A percentile compares a stretch with the other conserved stretches of the same genome.
Conservation (phyloP, 2,113 vertebrate species). For the Hystrix cristata region DNA sequence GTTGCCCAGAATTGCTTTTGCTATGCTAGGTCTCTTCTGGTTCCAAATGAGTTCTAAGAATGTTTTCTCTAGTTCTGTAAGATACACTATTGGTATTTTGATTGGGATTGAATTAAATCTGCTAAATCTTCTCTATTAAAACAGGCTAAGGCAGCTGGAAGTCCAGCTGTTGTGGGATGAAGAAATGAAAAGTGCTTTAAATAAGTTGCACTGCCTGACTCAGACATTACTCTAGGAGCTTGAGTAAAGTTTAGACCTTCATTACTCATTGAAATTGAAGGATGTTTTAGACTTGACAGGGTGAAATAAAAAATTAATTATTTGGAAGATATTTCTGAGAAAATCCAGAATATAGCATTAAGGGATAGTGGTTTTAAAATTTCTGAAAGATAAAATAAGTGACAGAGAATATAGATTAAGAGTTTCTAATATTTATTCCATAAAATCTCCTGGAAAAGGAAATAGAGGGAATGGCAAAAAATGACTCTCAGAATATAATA, state of each 20-base stretch:
- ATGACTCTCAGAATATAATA: background rate
- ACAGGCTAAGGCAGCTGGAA: background rate
- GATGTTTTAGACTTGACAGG: background rate
- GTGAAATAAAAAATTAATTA: conserved; percentile 52
- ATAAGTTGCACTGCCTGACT: background rate
- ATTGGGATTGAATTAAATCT: background rate
- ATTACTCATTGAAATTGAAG: conserved; percentile 61
- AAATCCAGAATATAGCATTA: conserved; percentile 24
- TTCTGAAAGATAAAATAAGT: conserved; percentile 42
- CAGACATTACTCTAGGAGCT: background rate
- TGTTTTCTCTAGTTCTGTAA: background rate
- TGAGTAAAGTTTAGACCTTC: background rate
- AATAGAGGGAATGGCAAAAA: background rate
- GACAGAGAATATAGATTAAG: background rate
- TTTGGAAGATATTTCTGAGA: conserved; percentile 53
- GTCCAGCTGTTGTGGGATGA: background rate
- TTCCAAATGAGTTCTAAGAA: background rate
- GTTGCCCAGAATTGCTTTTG: background rate
- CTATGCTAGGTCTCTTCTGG: background rate
- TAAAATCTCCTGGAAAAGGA: conserved; percentile 5
- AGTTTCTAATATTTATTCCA: conserved; percentile 22
- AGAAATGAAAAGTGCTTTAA: background rate
- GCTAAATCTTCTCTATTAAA: background rate
- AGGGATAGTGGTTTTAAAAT: conserved; percentile 4
- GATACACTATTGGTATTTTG: background rate